phyloP scores from a whole-genome alignment of 2,888 invertebrate genomes.

The Plebejus argus region DNA sequence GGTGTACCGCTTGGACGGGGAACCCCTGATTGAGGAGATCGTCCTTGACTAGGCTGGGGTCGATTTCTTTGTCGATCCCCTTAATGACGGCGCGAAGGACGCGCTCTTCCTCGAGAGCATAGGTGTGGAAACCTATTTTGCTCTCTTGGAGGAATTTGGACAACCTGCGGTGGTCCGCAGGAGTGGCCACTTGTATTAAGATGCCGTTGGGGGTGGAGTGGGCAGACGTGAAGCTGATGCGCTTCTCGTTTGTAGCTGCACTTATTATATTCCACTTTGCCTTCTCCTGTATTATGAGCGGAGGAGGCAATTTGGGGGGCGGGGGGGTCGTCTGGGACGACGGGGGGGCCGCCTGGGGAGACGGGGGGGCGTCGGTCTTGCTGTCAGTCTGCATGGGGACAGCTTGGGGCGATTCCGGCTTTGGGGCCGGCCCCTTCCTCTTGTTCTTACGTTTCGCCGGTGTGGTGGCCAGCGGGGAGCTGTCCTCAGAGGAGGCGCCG shows the following conservation, averaged over 20 bases:
- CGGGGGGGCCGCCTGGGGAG: neutral
- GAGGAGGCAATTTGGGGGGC: neutral
- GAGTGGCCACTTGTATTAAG: neutral
- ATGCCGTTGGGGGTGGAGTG: constrained; percentile 18
- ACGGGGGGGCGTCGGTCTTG: neutral
- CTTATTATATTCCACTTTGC: neutral
- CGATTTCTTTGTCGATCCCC: neutral
- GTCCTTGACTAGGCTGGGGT: no score
- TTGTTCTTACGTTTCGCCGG: neutral
- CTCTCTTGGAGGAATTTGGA: neutral
- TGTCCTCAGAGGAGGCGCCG: neutral
- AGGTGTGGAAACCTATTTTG: neutral
- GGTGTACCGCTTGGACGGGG: neutral
- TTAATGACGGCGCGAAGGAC: neutral
- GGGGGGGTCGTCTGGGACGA: no score
- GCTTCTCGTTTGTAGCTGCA: neutral
- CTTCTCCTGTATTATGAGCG: neutral
- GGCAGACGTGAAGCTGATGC: neutral
- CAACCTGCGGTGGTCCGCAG: neutral
- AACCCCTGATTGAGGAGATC: no score
- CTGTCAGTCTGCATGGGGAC: neutral
- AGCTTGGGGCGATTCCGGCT: neutral
- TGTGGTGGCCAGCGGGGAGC: neutral
- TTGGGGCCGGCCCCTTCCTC: neutral
- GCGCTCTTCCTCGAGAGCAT: constrained; percentile 33